Base-by-base conservation (phyloP, 2,888 invertebrate genomes). In the Salpingus planirostris region DNA sequence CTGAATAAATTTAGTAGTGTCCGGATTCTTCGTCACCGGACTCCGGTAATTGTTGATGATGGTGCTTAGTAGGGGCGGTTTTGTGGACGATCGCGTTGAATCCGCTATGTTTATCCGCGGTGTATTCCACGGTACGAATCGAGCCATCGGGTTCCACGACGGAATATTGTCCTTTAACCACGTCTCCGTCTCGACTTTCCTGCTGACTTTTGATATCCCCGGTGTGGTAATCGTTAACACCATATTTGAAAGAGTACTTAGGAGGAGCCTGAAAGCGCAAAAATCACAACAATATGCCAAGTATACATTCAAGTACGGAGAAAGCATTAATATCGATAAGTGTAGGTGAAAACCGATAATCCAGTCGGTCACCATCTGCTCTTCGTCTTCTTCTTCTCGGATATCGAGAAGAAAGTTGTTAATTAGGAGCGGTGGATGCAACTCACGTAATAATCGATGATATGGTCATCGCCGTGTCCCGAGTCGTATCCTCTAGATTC, bases 81-180 rank as follows among this genome's bases (percentile, higher is more conserved):
- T 54, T 58, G 36, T 54, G 57, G 1, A 64, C 62, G 3, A 62
- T 52, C 8, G 63, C 64, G 35, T 60, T 61, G 38, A 64, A 64
- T 14, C 64, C 64, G 29, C 43, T 60, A 38, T 60, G 58, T 33
- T 62, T 59, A 38, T 63, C 62, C 22, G 63, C 61, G 2, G 62
- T 61, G 36, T 64, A 64, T 24, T 62, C 55, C 11, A 64, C 64
- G 7, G 62, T 63, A 29, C 64, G 47, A 3, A 63, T 42, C 7
- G 59, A 58, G 31, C 64, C 64, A 41, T 64, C 64, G 1, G 64
- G 59, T 43, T 64, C 63, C n/a, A 62, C 59, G 8, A 64, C 40
- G 1, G 60, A 55, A 40, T 64, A 64, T 33, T 61, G 55, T 4
- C 64, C 64, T 49, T 63, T 62, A 2, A 64, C 64, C 4, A 55